phyloP scores from a whole-genome alignment of 1,140 invertebrate genomes.

The Seison nebaliae region DNA sequence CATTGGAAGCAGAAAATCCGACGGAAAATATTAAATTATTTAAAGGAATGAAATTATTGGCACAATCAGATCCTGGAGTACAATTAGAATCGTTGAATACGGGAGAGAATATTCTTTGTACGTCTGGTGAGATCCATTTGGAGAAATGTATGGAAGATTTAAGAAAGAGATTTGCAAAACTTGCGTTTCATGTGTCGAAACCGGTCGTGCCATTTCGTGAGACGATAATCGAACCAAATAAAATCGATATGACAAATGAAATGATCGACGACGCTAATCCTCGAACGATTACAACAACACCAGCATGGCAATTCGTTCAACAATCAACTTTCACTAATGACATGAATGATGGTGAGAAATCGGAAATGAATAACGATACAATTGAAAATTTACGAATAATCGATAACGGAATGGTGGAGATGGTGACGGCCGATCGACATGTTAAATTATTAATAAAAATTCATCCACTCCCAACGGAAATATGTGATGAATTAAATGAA shows the following conservation, averaged over 20 bases:
- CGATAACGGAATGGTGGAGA: too few species aligned
- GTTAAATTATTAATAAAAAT: too few species aligned
- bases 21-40: slow-evolving; percentile 52
- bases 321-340: neutral
- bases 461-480: too few species aligned
- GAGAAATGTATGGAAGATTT: slow-evolving; percentile 72
- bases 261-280: slow-evolving; percentile 2
- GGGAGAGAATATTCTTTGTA: slow-evolving; percentile 79
- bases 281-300: neutral
- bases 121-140: slow-evolving; percentile 84
- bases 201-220: slow-evolving; percentile 87
- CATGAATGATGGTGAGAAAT: neutral
- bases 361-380: too few species aligned
- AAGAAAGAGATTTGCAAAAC: slow-evolving; percentile 47
- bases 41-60: slow-evolving; percentile 47
- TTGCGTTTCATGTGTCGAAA: slow-evolving; percentile 60
- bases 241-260: slow-evolving; percentile 62
- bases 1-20: slow-evolving; percentile 60
- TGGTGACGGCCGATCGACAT: slow-evolving; percentile 21
- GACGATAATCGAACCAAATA: slow-evolving; percentile 55
- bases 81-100: slow-evolving; percentile 63
- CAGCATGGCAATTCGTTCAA: neutral
- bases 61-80: slow-evolving; percentile 72
- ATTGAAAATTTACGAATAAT: too few species aligned
- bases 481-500: slow-evolving; percentile 28